Evolutionary conservation across 2,113 vertebrate genomes (phyloP).

Genomic region (Otolemur garnettii): DNA sequence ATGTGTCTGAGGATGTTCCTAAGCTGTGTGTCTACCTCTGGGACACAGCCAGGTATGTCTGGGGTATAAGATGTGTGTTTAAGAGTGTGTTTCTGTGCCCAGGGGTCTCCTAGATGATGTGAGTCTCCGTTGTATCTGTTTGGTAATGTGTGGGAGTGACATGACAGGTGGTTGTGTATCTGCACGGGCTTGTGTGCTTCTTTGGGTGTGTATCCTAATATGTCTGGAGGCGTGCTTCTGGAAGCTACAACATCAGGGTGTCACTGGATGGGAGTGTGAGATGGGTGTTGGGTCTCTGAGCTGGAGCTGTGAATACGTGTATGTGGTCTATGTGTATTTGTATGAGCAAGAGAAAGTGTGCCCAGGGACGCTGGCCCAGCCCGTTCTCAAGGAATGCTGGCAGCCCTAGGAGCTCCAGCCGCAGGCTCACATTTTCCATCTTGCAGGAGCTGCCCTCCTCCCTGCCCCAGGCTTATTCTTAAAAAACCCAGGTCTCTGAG

Average conservation of each 20-base stretch:
- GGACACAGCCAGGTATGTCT: not conserved
- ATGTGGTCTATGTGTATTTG: not conserved
- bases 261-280: not conserved
- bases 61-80: not conserved
- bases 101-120: not conserved
- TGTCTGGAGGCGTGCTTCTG: not conserved
- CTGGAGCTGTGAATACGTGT: not conserved
- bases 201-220: not conserved
- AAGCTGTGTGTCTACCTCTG: not conserved
- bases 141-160: not conserved
- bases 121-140: not conserved
- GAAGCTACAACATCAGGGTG: not conserved
- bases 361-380: not conserved
- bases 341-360: not conserved
- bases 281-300: not conserved
- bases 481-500: conserved; percentile 34
- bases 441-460: not conserved
- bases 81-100: not conserved
- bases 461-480: conserved; percentile 1
- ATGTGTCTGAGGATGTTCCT: not conserved
- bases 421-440: conserved; percentile 61
- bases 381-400: conserved; percentile 19
- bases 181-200: not conserved
- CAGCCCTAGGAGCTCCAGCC: conserved; percentile 18
- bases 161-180: not conserved